phyloP scores from a whole-genome alignment of 2,797 vertebrate genomes.

The Tangara arthus region DNA sequence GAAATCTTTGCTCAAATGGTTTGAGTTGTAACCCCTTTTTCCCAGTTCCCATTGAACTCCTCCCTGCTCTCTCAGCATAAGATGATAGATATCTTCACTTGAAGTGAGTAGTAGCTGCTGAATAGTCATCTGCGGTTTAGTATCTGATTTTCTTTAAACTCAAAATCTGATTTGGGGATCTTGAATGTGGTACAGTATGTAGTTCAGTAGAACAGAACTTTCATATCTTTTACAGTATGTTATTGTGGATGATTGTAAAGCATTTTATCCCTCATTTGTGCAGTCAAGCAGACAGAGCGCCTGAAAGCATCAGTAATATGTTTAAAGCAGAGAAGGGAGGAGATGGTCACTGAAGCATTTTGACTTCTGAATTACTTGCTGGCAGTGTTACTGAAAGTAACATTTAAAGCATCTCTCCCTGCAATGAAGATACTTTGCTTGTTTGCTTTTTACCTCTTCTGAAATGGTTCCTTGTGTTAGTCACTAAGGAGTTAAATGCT shows the following conservation, averaged over 20 bases:
- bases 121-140: slow-evolving; percentile 53
- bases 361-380: not conserved
- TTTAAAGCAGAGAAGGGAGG: slow-evolving; percentile 4
- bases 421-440: not conserved
- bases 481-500: slow-evolving; percentile 26
- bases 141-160: not conserved
- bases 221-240: not conserved
- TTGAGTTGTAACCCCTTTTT: not conserved
- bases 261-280: not conserved
- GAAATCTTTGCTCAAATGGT: not conserved
- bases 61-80: not conserved
- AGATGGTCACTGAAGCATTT: not conserved
- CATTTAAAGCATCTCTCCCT: not conserved
- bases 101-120: slow-evolving; percentile 3
- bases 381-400: not conserved
- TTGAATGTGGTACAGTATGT: slow-evolving; percentile 45
- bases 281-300: not conserved
- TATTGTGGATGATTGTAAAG: not conserved
- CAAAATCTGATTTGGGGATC: slow-evolving; percentile 51
- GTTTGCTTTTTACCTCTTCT: not conserved
- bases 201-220: slow-evolving; percentile 37
- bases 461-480: not conserved
- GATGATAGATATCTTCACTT: not conserved
- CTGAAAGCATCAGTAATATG: not conserved
- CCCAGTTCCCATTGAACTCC: not conserved